Conservation (phyloP, 2,113 vertebrate genomes). For the Xerus inauris region DNA sequence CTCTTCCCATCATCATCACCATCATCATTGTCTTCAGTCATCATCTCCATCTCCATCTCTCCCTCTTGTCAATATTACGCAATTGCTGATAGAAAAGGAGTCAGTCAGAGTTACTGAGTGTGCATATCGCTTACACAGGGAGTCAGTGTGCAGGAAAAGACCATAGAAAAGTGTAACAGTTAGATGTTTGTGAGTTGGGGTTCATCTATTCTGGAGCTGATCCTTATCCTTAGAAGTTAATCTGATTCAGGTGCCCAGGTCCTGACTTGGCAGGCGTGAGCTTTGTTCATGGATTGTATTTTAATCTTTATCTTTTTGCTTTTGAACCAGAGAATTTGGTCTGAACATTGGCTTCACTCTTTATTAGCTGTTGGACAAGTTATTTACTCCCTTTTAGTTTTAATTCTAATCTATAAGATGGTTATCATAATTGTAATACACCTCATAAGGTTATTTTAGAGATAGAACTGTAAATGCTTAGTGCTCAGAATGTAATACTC, state of each 20-base stretch:
- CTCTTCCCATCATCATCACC: no score
- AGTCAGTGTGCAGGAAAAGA: background rate
- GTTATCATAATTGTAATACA: background rate
- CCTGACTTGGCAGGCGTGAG: background rate
- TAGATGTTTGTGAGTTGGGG: background rate
- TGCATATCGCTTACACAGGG: background rate
- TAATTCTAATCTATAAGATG: background rate
- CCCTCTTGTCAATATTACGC: no score
- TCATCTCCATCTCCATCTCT: background rate
- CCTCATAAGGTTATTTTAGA: background rate
- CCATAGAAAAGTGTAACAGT: background rate
- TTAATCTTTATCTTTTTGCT: background rate
- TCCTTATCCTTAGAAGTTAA: background rate
- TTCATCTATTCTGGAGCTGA: background rate
- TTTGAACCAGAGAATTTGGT: background rate
- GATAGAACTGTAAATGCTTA: constrained; percentile 43
- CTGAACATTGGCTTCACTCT: background rate
- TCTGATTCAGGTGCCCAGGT: background rate
- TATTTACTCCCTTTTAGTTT: background rate
- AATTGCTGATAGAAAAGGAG: background rate
- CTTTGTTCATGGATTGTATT: background rate
- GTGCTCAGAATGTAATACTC: background rate
- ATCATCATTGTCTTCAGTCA: no score
- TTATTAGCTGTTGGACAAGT: background rate
- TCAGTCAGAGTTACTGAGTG: background rate